Base-by-base conservation (phyloP, 2,797 vertebrate species). In the Thalassophryne amazonica region DNA sequence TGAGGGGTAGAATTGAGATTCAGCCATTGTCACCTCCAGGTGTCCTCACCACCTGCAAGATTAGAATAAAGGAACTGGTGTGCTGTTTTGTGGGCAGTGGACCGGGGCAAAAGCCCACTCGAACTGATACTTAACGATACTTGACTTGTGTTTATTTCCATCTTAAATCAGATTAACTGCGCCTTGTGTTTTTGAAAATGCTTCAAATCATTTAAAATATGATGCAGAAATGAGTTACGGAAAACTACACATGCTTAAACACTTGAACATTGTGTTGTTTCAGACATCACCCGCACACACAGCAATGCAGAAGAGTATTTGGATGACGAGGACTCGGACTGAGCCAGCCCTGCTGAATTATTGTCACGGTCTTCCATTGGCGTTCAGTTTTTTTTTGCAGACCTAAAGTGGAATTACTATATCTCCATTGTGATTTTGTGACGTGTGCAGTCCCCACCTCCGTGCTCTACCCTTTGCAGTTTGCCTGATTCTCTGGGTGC, bases 261-360 rank as follows among this genome's bases (percentile, higher is more conserved):
- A 18, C 8, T 2, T 24, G 2, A n/a, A n/a, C n/a, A n/a, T 36
- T 28, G 15, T 56, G 28, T 30, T 38, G 61, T 72, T 73, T 9
- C 73, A 96, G 96, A 83, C 70, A 58, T 91, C 46, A 78, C 88
- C 31, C 92, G 93, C 73, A 88, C 92, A 66, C 87, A 91, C 75
- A 97, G 94, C 88, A 95, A 98, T n/a, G 95, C 94, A 1, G 95
- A 99, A 41, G 97, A 98, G 57, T 98, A 98, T 84, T 91, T 98
- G 41, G 96, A 97, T 2, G 97, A 98, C 14, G 95, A 98, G 83
- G 97, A 99, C 80, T 99, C 97, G 0, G 96, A 99, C 86, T 99
- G 91, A 93, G 37, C 18, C 1, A 15, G 3, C 15, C 12, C 10
- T 3, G 31, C 21, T 35, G n/a, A 51, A 61, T 27, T 43, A 14